Evolutionary conservation across 2,797 vertebrate species (phyloP).

Genomic region (Sciurus carolinensis): DNA sequence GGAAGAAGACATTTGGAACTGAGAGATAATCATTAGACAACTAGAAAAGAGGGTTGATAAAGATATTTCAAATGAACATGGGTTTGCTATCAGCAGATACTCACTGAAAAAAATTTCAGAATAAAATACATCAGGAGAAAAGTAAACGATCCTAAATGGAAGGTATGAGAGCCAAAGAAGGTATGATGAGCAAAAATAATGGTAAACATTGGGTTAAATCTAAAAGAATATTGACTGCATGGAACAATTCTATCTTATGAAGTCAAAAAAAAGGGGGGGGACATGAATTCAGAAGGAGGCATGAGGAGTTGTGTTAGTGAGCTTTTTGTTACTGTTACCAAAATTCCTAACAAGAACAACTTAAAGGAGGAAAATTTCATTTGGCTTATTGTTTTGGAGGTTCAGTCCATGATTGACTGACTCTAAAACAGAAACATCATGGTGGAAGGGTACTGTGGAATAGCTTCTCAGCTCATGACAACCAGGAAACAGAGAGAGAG

Average conservation of each 20-base stretch:
- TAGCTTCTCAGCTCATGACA: no score
- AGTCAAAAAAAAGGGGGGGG: not conserved
- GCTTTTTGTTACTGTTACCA: no score
- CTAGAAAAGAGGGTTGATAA: not conserved
- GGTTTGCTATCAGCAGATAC: not conserved
- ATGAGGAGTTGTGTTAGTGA: no score
- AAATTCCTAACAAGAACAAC: no score
- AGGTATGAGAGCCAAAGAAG: not conserved
- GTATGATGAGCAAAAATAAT: not conserved
- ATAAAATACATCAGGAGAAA: not conserved
- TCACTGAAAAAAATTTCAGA: not conserved
- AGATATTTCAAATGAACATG: not conserved
- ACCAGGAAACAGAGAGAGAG: no score
- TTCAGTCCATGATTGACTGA: no score
- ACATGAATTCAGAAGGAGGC: no score
- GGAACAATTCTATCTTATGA: not conserved
- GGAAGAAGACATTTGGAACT: accelerated
- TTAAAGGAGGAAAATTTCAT: no score
- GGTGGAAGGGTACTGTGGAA: no score
- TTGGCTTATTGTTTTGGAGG: no score
- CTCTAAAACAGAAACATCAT: no score
- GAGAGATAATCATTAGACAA: not conserved
- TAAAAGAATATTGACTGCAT: not conserved
- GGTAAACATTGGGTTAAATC: not conserved
- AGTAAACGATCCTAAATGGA: not conserved